Conservation (phyloP, 2,797 vertebrate genomes). For the Heliangelus exortis region DNA sequence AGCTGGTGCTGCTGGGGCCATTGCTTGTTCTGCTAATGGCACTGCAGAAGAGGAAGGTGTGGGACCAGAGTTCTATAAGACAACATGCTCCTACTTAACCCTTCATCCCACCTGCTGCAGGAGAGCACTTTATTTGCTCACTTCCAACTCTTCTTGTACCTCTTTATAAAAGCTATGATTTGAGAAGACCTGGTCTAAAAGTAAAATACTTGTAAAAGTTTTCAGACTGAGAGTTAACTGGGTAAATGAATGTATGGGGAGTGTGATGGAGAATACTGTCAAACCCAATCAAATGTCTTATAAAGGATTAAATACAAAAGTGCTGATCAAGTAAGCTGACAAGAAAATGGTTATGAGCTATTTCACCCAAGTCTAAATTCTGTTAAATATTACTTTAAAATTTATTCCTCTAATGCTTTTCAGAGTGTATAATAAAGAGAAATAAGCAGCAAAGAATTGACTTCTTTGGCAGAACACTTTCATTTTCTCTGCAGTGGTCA, state of each 20-base stretch:
- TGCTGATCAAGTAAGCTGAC: not conserved
- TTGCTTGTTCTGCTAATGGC: rapidly evolving
- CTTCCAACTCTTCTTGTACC: not conserved
- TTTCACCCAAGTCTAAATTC: not conserved
- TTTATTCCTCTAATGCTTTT: not conserved
- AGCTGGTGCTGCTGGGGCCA: not conserved
- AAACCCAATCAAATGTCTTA: not conserved
- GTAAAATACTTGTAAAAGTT: not conserved
- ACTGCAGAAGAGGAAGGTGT: not conserved
- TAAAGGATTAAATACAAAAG: not conserved
- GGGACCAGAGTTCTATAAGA: not conserved
- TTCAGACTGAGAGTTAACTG: not conserved
- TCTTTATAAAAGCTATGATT: not conserved
- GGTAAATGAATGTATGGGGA: not conserved
- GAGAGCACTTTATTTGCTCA: not conserved
- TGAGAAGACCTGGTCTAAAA: not conserved
- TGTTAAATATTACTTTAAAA: not conserved
- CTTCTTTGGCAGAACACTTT: not conserved
- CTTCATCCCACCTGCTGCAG: not conserved
- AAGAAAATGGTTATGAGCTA: not conserved
- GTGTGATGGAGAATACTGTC: not conserved
- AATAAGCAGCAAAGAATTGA: not conserved
- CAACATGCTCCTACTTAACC: not conserved
- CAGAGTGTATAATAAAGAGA: not conserved
- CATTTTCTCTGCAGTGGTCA: not conserved